phyloP scores from a whole-genome alignment of 2,113 vertebrate species.

The Gallinago media region DNA sequence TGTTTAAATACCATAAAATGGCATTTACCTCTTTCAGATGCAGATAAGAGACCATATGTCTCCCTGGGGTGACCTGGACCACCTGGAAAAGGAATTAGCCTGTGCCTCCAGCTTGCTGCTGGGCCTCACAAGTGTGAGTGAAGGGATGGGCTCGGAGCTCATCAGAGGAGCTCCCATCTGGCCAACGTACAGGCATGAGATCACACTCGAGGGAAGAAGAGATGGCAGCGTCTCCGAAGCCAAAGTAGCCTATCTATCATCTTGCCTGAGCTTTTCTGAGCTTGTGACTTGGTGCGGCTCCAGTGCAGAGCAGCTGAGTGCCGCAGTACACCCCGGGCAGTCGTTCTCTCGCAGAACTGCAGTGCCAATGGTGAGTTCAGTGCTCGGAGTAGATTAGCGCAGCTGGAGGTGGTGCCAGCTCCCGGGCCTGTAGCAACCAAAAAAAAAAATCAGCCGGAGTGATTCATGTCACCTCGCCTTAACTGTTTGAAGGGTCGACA shows the following conservation, averaged over 20 bases:
- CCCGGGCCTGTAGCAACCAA: background rate
- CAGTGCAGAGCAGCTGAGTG: background rate
- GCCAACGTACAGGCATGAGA: background rate
- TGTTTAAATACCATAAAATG: background rate
- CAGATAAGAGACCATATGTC: background rate
- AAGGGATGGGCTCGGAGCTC: background rate
- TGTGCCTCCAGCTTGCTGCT: background rate
- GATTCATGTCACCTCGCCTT: background rate
- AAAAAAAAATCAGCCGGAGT: background rate
- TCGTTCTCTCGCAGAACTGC: background rate
- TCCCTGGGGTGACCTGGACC: background rate
- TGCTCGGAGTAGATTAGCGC: background rate
- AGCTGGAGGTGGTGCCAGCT: background rate
- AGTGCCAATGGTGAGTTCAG: background rate
- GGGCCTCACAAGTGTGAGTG: background rate
- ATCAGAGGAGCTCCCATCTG: background rate
- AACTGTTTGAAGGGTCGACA: background rate
- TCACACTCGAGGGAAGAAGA: background rate
- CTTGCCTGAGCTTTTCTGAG: background rate
- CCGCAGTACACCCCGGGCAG: fast-evolving
- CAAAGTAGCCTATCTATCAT: background rate
- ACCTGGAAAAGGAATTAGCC: background rate
- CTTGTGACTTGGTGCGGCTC: background rate
- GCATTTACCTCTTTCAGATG: background rate
- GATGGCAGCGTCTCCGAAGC: background rate